phyloP scores from a whole-genome alignment of 64 coral and sea anemone genomes.

The Montipora sp. region DNA sequence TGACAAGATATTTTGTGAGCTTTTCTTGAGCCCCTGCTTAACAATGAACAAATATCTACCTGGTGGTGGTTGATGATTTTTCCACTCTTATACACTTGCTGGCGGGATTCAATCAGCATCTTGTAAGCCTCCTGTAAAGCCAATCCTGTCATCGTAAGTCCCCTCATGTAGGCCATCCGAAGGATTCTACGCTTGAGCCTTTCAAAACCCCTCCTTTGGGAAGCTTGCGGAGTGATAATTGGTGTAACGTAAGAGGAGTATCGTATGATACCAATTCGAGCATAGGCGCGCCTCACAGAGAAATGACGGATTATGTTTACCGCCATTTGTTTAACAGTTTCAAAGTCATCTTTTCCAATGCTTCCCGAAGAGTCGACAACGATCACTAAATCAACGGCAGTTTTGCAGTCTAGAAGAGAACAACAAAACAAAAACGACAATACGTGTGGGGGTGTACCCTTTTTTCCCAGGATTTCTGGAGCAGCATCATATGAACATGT shows the following conservation, averaged over 20 bases:
- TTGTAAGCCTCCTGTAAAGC: neutral
- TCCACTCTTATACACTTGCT: neutral
- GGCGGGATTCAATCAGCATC: neutral
- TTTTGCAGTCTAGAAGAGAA: conserved; percentile 27
- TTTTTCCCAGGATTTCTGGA: no score
- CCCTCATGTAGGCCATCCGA: neutral
- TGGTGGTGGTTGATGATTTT: neutral
- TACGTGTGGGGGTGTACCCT: neutral
- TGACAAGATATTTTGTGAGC: no score
- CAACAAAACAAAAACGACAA: neutral
- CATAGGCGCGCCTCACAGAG: neutral
- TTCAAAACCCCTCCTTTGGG: neutral
- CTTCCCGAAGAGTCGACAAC: conserved; percentile 68
- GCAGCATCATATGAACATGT: no score
- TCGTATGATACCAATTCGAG: neutral
- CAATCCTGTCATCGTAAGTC: neutral
- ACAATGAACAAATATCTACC: neutral
- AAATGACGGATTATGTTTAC: conserved; percentile 32
- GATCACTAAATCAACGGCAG: conserved; percentile 42
- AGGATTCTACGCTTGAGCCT: neutral
- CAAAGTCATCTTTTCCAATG: conserved; percentile 54
- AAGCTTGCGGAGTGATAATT: neutral
- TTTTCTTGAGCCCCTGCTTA: no score
- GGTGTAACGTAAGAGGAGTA: neutral
- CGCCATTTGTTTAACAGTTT: neutral